Conservation (phyloP, 2,888 invertebrate genomes). For the Rhabditoides inermis region DNA sequence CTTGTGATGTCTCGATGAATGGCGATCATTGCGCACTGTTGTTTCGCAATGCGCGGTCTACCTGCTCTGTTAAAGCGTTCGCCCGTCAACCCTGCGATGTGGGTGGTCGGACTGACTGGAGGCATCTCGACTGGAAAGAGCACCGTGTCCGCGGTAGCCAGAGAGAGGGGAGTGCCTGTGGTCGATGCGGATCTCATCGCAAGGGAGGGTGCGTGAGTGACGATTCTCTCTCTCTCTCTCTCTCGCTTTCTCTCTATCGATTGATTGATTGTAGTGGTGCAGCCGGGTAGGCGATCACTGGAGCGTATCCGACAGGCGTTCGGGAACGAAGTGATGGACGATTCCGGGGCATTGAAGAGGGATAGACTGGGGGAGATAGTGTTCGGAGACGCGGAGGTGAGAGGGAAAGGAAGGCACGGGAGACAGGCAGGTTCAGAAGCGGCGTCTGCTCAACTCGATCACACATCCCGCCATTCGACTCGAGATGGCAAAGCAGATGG, state of each 20-base stretch:
- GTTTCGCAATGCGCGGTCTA: too few species aligned
- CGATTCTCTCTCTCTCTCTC: not conserved
- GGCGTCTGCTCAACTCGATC: slow-evolving; percentile 38
- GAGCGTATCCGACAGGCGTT: slow-evolving; percentile 33
- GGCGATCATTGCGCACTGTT: too few species aligned
- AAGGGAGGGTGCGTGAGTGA: slow-evolving; percentile 27
- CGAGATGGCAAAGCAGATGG: slow-evolving; percentile 34
- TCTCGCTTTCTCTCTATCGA: not conserved
- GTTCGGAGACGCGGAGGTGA: slow-evolving; percentile 37
- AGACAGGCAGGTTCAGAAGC: slow-evolving; percentile 19
- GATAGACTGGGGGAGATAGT: slow-evolving; percentile 40
- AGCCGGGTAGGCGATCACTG: slow-evolving; percentile 40
- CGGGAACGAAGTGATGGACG: slow-evolving; percentile 42
- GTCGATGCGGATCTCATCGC: slow-evolving; percentile 48
- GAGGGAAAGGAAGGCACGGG: not conserved
- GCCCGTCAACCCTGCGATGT: too few species aligned
- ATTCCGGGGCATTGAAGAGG: slow-evolving; percentile 34
- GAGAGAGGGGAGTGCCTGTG: slow-evolving; percentile 29
- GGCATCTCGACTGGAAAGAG: slow-evolving; percentile 47
- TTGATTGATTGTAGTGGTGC: slow-evolving; percentile 33
- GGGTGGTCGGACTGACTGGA: slow-evolving; percentile 44
- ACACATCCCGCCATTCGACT: slow-evolving; percentile 41
- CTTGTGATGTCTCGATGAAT: too few species aligned
- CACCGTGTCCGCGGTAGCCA: slow-evolving; percentile 28
- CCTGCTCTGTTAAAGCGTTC: too few species aligned